Evolutionary conservation across 2,113 vertebrate genomes (phyloP).

Genomic region (Centrocercus urophasianus): DNA sequence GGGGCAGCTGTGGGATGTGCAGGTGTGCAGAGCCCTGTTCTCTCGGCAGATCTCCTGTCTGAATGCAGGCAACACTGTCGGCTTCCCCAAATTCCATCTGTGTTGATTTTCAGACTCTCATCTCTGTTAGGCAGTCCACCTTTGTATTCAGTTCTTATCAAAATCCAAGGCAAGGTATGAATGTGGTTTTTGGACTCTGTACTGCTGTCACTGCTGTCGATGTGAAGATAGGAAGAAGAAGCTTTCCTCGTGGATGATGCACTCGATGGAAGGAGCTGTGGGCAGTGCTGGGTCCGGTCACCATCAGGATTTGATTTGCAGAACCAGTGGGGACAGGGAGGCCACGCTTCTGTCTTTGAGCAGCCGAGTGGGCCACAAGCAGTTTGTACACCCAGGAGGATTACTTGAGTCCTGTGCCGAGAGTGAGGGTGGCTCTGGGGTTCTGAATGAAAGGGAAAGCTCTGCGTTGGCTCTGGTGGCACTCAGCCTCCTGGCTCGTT

Average conservation of each 20-base stretch:
- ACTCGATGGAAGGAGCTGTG: neutral
- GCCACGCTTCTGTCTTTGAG: neutral
- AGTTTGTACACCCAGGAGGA: neutral
- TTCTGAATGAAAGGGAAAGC: neutral
- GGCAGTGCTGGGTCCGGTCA: neutral
- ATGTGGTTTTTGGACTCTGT: neutral
- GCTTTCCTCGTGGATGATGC: neutral
- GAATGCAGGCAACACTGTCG: fast-evolving
- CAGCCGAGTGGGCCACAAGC: neutral
- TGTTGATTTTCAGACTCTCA: neutral
- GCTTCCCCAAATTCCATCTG: neutral
- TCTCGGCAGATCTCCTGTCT: no score
- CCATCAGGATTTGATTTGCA: neutral
- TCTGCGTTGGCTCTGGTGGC: neutral
- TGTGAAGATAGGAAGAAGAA: neutral
- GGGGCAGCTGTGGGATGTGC: fast-evolving
- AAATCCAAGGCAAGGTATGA: neutral
- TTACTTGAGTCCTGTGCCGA: neutral
- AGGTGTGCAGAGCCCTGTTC: neutral
- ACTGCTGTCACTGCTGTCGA: neutral
- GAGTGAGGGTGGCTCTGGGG: neutral
- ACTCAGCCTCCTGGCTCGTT: neutral
- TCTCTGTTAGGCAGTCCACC: neutral
- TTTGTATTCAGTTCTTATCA: neutral
- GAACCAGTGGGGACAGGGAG: neutral